These are phyloP conservation scores for Apodemus sylvaticus DNA, from an alignment of 2,113 vertebrate genomes.

Conservation along the genomic window DNA sequence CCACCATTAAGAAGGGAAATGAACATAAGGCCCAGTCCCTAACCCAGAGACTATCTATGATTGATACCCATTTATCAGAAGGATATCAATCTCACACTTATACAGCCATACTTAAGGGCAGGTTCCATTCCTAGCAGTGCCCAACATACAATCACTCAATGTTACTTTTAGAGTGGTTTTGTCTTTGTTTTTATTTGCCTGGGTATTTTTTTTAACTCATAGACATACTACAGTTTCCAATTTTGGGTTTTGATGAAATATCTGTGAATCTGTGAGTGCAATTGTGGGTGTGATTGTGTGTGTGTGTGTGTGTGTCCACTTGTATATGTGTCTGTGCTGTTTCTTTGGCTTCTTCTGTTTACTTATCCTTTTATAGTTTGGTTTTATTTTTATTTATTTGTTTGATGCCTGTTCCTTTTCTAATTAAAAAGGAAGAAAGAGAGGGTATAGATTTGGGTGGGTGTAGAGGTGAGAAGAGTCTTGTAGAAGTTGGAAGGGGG, in stretches of 20 bases:
- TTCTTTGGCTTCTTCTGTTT: background rate
- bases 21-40: background rate
- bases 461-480: background rate
- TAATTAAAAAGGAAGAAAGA: background rate
- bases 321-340: background rate
- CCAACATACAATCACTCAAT: background rate
- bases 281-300: too few species aligned
- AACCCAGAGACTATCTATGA: background rate
- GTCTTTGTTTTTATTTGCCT: background rate
- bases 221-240: background rate
- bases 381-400: background rate
- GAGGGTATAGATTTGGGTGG: background rate
- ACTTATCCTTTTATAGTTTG: background rate
- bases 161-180: background rate
- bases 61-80: too few species aligned
- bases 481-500: background rate
- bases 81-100: background rate
- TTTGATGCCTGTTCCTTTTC: background rate
- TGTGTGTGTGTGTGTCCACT: background rate
- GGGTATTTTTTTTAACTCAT: background rate
- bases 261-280: background rate
- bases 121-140: background rate
- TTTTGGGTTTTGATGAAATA: background rate
- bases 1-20: background rate
- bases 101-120: background rate